Evolutionary conservation across 2,113 vertebrate species (phyloP).

Genomic region (Cyanistes caeruleus): DNA sequence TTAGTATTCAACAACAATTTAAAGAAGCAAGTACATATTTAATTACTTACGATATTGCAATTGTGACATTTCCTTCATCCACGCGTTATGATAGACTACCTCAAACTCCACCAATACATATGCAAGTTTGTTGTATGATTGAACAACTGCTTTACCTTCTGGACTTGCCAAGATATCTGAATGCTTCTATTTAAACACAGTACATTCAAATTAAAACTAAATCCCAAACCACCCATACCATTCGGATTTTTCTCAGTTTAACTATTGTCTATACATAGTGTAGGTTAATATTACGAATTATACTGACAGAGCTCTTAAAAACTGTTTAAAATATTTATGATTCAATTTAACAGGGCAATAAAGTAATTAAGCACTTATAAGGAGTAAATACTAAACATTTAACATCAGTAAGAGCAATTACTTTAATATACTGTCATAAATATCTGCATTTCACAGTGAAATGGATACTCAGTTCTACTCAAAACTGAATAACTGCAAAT

Average conservation of each 20-base stretch:
- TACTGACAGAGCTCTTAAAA: neutral
- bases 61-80: conserved; percentile 78
- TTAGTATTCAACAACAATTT: neutral
- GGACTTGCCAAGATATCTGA: conserved; percentile 77
- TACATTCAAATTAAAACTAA: neutral
- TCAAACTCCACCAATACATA: conserved; percentile 80
- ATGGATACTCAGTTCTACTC: neutral
- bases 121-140: conserved; percentile 81
- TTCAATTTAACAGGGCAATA: neutral
- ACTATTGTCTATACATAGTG: neutral
- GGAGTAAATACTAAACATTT: neutral
- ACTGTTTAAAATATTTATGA: neutral
- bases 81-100: conserved; percentile 75
- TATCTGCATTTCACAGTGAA: neutral
- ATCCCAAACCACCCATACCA: neutral
- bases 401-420: neutral
- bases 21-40: neutral
- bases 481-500: neutral
- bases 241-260: neutral
- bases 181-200: conserved; percentile 77
- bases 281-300: neutral
- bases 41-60: conserved; percentile 72
- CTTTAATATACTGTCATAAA: neutral
- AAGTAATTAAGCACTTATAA: neutral
- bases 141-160: conserved; percentile 80